Evolutionary conservation across 1,140 invertebrate genomes (phyloP).

Genomic region (Apis mellifera): DNA sequence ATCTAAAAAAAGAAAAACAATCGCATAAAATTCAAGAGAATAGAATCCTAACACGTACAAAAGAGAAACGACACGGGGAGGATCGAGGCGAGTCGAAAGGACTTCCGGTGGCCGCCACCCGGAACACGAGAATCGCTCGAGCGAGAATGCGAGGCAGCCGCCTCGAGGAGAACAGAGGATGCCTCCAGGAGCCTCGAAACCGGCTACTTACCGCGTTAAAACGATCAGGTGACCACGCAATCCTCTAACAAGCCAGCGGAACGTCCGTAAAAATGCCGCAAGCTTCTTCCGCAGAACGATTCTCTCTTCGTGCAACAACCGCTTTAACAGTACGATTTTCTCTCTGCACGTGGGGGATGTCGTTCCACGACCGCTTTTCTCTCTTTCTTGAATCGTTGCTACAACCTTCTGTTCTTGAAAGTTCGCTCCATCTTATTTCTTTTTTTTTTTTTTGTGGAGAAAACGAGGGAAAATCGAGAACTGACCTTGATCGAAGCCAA

Average conservation of each 20-base stretch:
- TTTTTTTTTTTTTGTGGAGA: background rate
- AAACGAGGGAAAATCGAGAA: background rate
- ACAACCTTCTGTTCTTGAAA: background rate
- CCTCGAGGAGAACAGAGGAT: background rate
- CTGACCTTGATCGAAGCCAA: conserved; percentile 15
- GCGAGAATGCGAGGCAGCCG: conserved; percentile 42
- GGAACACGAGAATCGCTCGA: conserved; percentile 68
- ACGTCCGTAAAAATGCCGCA: background rate
- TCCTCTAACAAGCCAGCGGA: background rate
- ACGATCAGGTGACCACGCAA: conserved; percentile 27
- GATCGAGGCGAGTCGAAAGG: conserved; percentile 63
- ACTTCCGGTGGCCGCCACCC: conserved; percentile 70
- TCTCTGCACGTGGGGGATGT: background rate
- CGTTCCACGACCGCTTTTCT: background rate
- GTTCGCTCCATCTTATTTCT: background rate
- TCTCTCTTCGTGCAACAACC: background rate
- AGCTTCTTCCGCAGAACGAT: background rate
- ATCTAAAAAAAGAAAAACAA: too few relatives aligned
- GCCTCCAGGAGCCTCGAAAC: background rate
- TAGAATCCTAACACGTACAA: conserved; percentile 19
- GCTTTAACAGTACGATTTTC: background rate
- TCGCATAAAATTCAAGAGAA: background rate
- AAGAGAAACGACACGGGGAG: conserved; percentile 36
- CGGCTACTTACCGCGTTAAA: conserved; percentile 1
- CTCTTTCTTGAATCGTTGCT: background rate